A percentile compares a stretch with the other conserved stretches of the same genome.
phyloP scores from a whole-genome alignment of 1,140 invertebrate genomes.

The Drepana arcuata region DNA sequence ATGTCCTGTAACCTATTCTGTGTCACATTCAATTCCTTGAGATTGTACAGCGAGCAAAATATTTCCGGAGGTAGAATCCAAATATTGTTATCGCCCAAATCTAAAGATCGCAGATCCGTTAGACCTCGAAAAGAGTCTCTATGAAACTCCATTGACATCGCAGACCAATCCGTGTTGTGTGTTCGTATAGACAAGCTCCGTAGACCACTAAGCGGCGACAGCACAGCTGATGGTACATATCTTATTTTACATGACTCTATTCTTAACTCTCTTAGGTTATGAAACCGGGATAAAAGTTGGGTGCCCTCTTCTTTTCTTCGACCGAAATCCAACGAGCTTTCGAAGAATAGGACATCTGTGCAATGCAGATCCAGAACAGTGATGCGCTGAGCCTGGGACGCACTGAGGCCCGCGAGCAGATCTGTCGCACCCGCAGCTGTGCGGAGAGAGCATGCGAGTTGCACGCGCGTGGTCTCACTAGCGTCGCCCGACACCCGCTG shows the following conservation, averaged over 20 bases:
- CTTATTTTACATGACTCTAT: conserved; percentile 87
- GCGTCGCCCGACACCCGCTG: conserved; percentile 72
- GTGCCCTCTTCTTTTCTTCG: conserved; percentile 73
- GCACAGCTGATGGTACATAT: conserved; percentile 79
- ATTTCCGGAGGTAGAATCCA: conserved; percentile 82
- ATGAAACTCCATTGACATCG: conserved; percentile 83
- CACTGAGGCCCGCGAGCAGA: conserved; percentile 79
- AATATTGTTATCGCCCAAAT: conserved; percentile 87
- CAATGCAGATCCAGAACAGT: conserved; percentile 82
- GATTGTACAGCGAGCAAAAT: conserved; percentile 81
- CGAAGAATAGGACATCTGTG: conserved; percentile 85
- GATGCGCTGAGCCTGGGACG: conserved; percentile 78
- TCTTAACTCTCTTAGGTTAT: conserved; percentile 79
- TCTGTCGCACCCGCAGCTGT: conserved; percentile 81
- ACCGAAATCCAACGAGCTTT: conserved; percentile 78
- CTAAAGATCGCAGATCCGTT: conserved; percentile 77
- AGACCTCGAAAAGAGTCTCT: conserved; percentile 80
- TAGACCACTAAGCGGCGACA: conserved; percentile 78
- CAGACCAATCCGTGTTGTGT: conserved; percentile 86
- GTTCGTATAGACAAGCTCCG: conserved; percentile 80
- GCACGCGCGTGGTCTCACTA: conserved; percentile 71
- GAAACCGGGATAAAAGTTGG: conserved; percentile 78
- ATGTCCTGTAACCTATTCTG: conserved; percentile 85
- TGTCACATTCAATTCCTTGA: conserved; percentile 81
- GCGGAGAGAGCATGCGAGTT: conserved; percentile 80